Percentiles rank a stretch among this genome's conserved stretches.
Evolutionary conservation across 1,140 invertebrate genomes (phyloP).

Genomic region (Penaeus chinensis): DNA sequence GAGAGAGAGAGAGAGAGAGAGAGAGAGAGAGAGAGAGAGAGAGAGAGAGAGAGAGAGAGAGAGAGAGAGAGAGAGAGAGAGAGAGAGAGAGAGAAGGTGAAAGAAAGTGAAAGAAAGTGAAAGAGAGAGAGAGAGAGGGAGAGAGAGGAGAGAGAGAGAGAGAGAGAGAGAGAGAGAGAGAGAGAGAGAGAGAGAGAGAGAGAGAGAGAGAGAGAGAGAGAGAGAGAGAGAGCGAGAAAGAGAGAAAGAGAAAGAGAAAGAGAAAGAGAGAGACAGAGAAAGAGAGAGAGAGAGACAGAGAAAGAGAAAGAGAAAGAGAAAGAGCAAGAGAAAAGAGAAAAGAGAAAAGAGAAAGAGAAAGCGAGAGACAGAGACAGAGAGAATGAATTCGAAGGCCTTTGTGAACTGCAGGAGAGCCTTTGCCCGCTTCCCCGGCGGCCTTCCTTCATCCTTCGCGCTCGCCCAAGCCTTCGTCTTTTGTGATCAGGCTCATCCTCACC

Average conservation of each 20-base stretch:
- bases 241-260: too few species aligned
- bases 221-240: too few species aligned
- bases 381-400: too few species aligned
- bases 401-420: too few species aligned
- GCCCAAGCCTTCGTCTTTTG: too few species aligned
- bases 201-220: not conserved
- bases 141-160: slow-evolving; percentile 12
- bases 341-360: not conserved
- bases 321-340: not conserved
- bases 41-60: not conserved
- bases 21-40: not conserved
- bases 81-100: not conserved
- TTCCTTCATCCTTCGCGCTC: too few species aligned
- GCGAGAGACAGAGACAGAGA: too few species aligned
- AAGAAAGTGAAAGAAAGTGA: not conserved
- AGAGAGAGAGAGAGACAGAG: slow-evolving; percentile 33
- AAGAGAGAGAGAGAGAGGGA: slow-evolving; percentile 20
- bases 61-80: not conserved
- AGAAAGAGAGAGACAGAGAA: too few species aligned
- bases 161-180: slow-evolving; percentile 19
- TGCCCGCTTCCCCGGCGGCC: too few species aligned
- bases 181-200: slow-evolving; percentile 18
- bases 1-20: not conserved
- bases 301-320: not conserved
- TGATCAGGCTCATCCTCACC: too few species aligned